phyloP scores from a whole-genome alignment of 2,797 vertebrate species.

The Cyclura pinguis region DNA sequence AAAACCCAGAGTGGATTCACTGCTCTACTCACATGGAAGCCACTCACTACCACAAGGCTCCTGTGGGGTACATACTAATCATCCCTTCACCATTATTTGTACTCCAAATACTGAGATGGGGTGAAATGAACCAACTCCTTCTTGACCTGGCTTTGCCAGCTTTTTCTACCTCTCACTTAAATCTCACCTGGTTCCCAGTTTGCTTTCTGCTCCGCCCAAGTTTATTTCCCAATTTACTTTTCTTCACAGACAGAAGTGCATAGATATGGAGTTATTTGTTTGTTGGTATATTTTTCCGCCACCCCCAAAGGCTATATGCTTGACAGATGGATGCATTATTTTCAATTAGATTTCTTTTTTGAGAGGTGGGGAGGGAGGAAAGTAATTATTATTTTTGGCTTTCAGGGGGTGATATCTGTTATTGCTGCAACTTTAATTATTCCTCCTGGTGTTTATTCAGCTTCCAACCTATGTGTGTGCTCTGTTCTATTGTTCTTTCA shows the following conservation, averaged over 20 bases:
- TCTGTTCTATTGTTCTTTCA: constrained; percentile 74
- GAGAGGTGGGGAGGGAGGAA: background rate
- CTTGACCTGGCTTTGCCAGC: too few relatives aligned
- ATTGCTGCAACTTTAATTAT: constrained; percentile 73
- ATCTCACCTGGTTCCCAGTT: too few relatives aligned
- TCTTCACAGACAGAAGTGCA: constrained; percentile 64
- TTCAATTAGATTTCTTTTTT: constrained; percentile 74
- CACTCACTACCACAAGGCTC: too few relatives aligned
- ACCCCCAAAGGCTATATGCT: constrained; percentile 68
- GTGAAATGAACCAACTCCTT: too few relatives aligned
- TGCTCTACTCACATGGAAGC: too few relatives aligned
- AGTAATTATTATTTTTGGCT: constrained; percentile 76
- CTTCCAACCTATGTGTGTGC: constrained; percentile 72
- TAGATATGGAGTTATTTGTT: constrained; percentile 71
- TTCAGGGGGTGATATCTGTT: constrained; percentile 68
- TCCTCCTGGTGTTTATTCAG: constrained; percentile 80
- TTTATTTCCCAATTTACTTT: background rate
- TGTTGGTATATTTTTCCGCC: constrained; percentile 68
- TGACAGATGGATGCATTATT: constrained; percentile 77
- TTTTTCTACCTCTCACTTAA: too few relatives aligned
- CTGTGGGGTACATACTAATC: too few relatives aligned
- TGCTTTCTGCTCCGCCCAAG: too few relatives aligned
- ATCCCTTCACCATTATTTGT: too few relatives aligned
- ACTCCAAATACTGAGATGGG: too few relatives aligned
- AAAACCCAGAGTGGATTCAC: too few relatives aligned